Base-by-base conservation (phyloP, 2,888 invertebrate species). In the Synergus itoensis region DNA sequence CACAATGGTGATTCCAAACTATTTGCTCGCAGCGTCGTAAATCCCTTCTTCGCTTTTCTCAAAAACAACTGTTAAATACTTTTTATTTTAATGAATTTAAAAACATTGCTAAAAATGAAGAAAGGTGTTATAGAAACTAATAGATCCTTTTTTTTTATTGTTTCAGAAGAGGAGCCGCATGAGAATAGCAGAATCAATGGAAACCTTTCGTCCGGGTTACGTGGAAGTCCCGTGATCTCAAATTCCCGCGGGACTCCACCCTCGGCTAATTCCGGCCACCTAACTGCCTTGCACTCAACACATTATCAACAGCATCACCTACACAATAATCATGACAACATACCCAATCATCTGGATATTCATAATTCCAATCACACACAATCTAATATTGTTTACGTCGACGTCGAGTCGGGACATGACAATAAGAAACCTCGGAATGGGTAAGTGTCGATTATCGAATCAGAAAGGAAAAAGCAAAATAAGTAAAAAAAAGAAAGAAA, bases 91-190 rank as follows among this genome's bases (percentile, higher is more conserved):
- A 1, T 21, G 0, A 4, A 21, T 9, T 21, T 9, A 60, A 57
- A 21, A 21, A 60, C 18, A 21, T 60, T 60, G 60, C 11, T 11
- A 60, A 21, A 21, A 60, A 5, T 21, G 4, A 21, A 43, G 9
- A 36, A 64, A 40, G 40, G 16, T 64, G 7, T 4, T 0, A 60
- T 60, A 21, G 41, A 41, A 41, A 40, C 9, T 12, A 65, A 40
- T 18, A 9, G 16, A 43, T 11, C 0, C 12, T 73, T 53, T 1
- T 53, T 1, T 73, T 48, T 12, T 36, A n/a, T 40, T 81, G 65
- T 90, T 89, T 4, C 90, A 92, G 92, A 92, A 82, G 92, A 92
- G 83, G 92, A 92, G 76, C 92, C 92, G 77, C 75, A 90, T 84
- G 89, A 91, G 78, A 90, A 86, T 36, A 89, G 77, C 76, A 90